Conservation (phyloP, 2,113 vertebrate genomes). For the Pterocles burchelli region DNA sequence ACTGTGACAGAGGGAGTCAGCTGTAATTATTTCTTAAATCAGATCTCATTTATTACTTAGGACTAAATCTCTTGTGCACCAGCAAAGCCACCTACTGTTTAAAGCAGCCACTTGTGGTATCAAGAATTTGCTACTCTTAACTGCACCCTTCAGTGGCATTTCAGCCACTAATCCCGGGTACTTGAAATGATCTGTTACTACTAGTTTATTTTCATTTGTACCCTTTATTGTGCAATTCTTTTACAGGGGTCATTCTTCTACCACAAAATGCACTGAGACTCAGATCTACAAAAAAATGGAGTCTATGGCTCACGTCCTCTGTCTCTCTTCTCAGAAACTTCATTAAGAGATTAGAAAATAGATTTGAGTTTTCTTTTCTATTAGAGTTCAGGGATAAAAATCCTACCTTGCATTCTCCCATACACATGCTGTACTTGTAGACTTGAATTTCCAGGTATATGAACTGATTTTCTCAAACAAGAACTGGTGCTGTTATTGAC, state of each 20-base stretch:
- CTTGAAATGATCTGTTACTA: background rate
- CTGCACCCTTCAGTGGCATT: background rate
- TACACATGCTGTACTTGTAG: background rate
- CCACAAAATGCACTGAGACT: background rate
- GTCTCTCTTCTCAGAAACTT: background rate
- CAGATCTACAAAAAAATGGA: background rate
- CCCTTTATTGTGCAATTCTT: background rate
- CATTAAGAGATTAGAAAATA: background rate
- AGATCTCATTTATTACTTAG: slow-evolving; percentile 42
- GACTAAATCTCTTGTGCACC: background rate
- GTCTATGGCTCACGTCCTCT: background rate
- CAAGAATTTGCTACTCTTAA: background rate
- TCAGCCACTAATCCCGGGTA: background rate
- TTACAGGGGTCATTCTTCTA: background rate
- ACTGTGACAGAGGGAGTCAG: slow-evolving; percentile 13
- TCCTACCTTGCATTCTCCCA: background rate
- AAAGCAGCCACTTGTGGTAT: background rate
- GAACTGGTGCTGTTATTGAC: background rate
- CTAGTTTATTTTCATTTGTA: background rate
- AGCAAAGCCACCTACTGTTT: slow-evolving; percentile 19
- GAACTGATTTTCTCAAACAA: background rate
- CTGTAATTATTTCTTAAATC: slow-evolving; percentile 51
- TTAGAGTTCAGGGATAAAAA: background rate
- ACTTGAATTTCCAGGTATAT: background rate
- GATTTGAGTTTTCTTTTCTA: background rate